These are phyloP conservation scores for Stegodyphus dumicola DNA, from an alignment of 1,140 invertebrate genomes.

Conservation along the genomic window DNA sequence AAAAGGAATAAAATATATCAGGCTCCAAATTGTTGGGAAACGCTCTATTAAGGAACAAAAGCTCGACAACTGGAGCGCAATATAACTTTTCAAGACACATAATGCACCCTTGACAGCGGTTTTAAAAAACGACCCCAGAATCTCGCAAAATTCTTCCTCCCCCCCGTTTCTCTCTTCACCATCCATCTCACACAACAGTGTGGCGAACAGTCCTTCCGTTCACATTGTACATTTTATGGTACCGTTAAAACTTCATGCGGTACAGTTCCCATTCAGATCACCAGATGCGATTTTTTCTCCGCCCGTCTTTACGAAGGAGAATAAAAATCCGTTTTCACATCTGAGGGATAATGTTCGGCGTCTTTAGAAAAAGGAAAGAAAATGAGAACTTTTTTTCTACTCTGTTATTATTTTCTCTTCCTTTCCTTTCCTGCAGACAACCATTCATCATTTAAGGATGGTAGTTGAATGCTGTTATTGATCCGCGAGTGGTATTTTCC, in stretches of 20 bases:
- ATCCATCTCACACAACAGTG: background rate
- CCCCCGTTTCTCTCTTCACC: background rate
- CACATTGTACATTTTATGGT: slow-evolving; percentile 30
- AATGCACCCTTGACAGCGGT: slow-evolving; percentile 25
- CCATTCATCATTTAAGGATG: background rate
- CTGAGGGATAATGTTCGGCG: slow-evolving; percentile 35
- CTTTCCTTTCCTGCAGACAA: background rate
- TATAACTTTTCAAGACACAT: slow-evolving; percentile 5
- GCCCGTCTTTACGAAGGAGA: background rate
- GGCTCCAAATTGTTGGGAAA: slow-evolving; percentile 28
- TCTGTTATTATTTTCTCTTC: background rate
- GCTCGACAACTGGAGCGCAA: slow-evolving; percentile 19
- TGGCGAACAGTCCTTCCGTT: background rate
- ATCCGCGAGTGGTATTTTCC: background rate
- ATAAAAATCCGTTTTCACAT: slow-evolving; percentile 49
- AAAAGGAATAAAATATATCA: too few relatives aligned
- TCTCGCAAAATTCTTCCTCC: background rate
- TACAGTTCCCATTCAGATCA: background rate
- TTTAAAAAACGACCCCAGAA: slow-evolving; percentile 17
- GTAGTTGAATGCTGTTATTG: background rate
- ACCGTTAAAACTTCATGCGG: slow-evolving; percentile 23
- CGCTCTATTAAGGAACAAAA: slow-evolving; percentile 49
- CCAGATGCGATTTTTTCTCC: background rate
- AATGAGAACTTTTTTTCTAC: slow-evolving; percentile 4
- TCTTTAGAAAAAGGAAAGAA: slow-evolving; percentile 34